Percentiles rank a stretch among this genome's conserved stretches.
phyloP scores from a whole-genome alignment of 2,797 vertebrate genomes.

The Octomys mimax region DNA sequence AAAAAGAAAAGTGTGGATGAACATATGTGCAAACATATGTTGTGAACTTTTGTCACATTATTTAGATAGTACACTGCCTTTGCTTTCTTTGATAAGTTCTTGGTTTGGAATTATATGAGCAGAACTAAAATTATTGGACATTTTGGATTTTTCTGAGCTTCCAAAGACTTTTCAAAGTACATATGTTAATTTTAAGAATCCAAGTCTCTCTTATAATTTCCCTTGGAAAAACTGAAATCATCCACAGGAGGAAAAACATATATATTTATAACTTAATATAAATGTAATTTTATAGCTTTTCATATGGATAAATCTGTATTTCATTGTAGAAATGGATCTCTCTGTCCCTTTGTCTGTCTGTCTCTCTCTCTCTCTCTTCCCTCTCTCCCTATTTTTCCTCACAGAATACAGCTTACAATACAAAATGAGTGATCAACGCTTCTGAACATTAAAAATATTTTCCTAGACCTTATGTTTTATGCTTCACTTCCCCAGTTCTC shows the following conservation, averaged over 20 bases:
- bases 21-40: background rate
- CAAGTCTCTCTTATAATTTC: background rate
- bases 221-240: background rate
- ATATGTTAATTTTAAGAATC: background rate
- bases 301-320: background rate
- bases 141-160: background rate
- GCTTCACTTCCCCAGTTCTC: background rate
- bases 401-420: background rate
- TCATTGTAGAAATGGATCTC: background rate
- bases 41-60: background rate
- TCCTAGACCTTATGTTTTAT: background rate
- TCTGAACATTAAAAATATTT: background rate
- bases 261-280: background rate
- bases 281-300: background rate
- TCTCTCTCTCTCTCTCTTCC: background rate
- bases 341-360: background rate
- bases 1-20: background rate
- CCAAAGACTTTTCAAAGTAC: background rate
- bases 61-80: background rate
- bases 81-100: background rate
- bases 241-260: background rate
- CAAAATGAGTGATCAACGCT: background rate
- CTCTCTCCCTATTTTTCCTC: background rate
- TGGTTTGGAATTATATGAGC: slow-evolving; percentile 25
- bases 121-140: background rate